Percentiles rank a stretch among this genome's conserved stretches.
phyloP scores from a whole-genome alignment of 37 sponge, comb jelly and placozoan species.

The Mnemiopsis leidyi region DNA sequence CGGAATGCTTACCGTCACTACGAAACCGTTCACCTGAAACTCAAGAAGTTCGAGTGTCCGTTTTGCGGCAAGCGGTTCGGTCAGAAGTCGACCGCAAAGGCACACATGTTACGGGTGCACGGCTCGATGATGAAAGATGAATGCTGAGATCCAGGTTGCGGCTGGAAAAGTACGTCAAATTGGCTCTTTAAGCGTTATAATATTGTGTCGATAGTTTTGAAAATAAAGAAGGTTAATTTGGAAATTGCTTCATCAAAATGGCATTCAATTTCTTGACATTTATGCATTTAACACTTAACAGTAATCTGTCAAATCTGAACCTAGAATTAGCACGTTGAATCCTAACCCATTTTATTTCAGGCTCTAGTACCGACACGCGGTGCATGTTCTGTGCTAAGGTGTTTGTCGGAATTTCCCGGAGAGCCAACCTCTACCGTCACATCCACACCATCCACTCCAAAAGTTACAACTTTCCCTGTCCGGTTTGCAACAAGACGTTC shows the following conservation, averaged over 20 bases:
- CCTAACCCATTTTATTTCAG: not conserved
- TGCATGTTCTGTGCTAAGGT: not conserved
- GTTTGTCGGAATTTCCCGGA: not conserved
- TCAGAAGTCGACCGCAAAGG: not conserved
- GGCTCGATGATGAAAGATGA: no score
- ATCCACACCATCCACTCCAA: slow-evolving; percentile 41
- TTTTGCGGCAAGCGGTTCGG: not conserved
- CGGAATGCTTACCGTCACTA: not conserved
- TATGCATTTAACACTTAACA: not conserved
- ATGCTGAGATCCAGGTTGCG: no score
- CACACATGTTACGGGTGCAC: not conserved
- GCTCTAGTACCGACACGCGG: not conserved
- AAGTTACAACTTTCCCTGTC: not conserved
- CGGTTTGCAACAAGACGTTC: slow-evolving; percentile 36
- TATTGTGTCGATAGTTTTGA: no score
- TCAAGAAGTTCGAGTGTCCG: not conserved
- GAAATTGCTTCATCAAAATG: no score
- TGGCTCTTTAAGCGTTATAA: no score
- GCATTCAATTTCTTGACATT: no score
- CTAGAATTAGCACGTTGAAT: not conserved
- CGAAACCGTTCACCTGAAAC: slow-evolving; percentile 32
- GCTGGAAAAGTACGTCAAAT: no score
- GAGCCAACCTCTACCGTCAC: slow-evolving; percentile 13
- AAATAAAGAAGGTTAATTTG: no score
- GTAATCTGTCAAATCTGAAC: not conserved